A percentile compares a stretch with the other conserved stretches of the same genome.
These are phyloP conservation scores for Camponotus fellah DNA, from an alignment of 2,888 invertebrate genomes.

Conservation along the genomic window DNA sequence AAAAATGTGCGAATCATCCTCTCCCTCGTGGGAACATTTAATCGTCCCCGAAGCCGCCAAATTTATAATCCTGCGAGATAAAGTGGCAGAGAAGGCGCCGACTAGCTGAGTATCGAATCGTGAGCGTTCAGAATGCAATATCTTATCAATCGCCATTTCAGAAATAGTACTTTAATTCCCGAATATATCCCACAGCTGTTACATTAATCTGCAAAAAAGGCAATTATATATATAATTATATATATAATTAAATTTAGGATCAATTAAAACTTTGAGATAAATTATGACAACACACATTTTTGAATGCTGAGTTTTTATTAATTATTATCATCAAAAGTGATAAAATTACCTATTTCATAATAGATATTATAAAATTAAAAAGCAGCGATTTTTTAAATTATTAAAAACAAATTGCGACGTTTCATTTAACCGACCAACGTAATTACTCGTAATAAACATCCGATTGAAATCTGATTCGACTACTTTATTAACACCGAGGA, in stretches of 20 bases:
- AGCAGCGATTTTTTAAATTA: not conserved
- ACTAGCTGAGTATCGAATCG: conserved; percentile 44
- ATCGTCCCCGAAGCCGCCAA: conserved; percentile 69
- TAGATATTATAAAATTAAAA: not conserved
- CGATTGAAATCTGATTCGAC: not conserved
- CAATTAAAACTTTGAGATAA: not conserved
- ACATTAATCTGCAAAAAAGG: not conserved
- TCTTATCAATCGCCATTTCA: not conserved
- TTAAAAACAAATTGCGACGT: not conserved
- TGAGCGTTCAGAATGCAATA: conserved; percentile 9
- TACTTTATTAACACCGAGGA: not conserved
- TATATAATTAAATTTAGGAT: not conserved
- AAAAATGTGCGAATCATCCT: conserved; percentile 57
- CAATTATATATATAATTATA: no score
- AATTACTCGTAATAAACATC: not conserved
- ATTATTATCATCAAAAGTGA: not conserved
- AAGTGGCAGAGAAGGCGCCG: conserved; percentile 57
- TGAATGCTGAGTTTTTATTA: not conserved
- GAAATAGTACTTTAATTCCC: not conserved
- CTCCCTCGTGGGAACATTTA: conserved; percentile 61
- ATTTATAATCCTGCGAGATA: conserved; percentile 64
- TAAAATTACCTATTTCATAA: not conserved
- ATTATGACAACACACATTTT: not conserved
- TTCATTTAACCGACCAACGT: not conserved
- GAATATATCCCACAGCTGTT: not conserved